Evolutionary conservation across 2,113 vertebrate species (phyloP).

Genomic region (Tupaia tana): DNA sequence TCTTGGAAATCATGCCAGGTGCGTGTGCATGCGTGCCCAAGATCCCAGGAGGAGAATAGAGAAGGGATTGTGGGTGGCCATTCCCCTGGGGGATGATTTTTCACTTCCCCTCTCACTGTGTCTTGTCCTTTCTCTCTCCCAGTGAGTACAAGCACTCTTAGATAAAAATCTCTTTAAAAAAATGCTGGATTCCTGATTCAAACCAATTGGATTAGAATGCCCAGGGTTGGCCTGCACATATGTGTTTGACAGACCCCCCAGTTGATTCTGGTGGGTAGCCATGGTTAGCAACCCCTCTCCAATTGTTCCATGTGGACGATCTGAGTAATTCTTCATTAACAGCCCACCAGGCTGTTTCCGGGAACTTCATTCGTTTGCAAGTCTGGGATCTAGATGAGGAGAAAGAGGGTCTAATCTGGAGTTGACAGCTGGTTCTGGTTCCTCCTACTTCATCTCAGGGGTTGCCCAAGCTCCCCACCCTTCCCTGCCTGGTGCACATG

Average conservation of each 20-base stretch:
- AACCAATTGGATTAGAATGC: neutral
- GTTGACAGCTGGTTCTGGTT: neutral
- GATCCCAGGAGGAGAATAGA: too few species aligned
- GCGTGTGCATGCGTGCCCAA: too few species aligned
- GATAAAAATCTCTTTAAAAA: neutral
- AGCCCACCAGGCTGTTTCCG: neutral
- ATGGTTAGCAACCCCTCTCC: neutral
- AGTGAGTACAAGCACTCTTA: too few species aligned
- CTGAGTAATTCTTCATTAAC: neutral
- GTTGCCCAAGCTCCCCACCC: rapidly evolving
- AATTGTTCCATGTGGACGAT: neutral
- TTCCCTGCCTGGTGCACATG: rapidly evolving
- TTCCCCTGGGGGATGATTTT: too few species aligned
- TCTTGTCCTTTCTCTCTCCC: too few species aligned
- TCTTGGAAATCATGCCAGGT: too few species aligned
- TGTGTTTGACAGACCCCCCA: neutral
- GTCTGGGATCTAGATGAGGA: neutral
- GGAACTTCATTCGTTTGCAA: neutral
- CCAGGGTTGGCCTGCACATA: neutral
- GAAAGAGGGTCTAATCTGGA: neutral
- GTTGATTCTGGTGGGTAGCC: neutral
- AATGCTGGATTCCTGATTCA: neutral
- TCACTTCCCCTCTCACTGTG: too few species aligned
- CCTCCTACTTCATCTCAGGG: neutral
- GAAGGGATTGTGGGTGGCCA: too few species aligned